Evolutionary conservation across 2,113 vertebrate species (phyloP), one percentile per base, ranked within the genome.

Genomic region (Vanacampus margaritifer): DNA sequence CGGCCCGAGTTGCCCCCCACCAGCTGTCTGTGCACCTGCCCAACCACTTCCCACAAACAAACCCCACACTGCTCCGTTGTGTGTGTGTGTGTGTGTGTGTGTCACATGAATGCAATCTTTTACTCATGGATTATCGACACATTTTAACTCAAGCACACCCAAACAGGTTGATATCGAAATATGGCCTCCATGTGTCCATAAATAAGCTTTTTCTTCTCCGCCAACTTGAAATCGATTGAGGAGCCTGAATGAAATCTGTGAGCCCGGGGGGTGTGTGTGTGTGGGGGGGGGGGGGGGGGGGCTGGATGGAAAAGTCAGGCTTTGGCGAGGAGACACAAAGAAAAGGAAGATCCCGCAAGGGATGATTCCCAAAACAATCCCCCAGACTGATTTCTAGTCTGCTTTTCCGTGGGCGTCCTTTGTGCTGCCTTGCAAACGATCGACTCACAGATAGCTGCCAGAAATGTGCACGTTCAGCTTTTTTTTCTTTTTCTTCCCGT

Each of bases 1-100:
- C 41, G 67, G 84, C 78, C 76, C 65, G 80, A 83, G 89, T 72
- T 79, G 81, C 85, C 85, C 89, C 89, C 84, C 82, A 88, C 87
- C 90, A 92, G 91, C 90, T 92, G 91, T 91, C 90, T 85, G 74
- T 90, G 92, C 90, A 91, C 91, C 90, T 91, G 91, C 87, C 89
- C n/a, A n/a, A n/a, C n/a, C 80, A 53, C 59, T 65, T 43, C 67
- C 32, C 51, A 48, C 71, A 46, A 56, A 54, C 69, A 45, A 61
- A 60, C 71, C 67, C 68, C 36, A 69, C 64, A 65, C 5, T 17
- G 28, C 14, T 57, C 6, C 16, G 9, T n/a, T 37, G 37, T 43
- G n/a, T n/a, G n/a, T n/a, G n/a, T n/a, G n/a, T n/a, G n/a, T n/a
- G n/a, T 37, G 36, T 76, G 83, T 48, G 75, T 75, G 53, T 66